Percentiles rank a stretch among this genome's conserved stretches.
These are phyloP conservation scores for Calonectris borealis DNA, from an alignment of 2,113 vertebrate species.

Conservation along the genomic window DNA sequence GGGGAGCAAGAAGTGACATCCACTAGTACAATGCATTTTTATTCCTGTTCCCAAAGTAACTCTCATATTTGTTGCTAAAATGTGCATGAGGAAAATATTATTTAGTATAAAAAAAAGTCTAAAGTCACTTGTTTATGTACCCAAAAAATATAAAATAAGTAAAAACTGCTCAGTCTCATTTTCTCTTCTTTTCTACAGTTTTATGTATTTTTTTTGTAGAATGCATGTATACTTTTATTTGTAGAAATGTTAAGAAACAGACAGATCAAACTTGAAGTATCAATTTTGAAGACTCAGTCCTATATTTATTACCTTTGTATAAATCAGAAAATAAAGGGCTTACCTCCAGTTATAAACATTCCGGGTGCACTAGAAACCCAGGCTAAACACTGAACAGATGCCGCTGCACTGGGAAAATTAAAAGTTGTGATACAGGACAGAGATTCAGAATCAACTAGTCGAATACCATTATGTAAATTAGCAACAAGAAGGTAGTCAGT, in stretches of 20 bases:
- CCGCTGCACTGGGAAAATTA: conserved; percentile 85
- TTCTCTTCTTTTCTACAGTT: neutral
- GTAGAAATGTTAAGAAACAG: neutral
- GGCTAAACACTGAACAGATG: conserved; percentile 93
- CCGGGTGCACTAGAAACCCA: conserved; percentile 97
- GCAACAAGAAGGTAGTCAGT: conserved; percentile 93
- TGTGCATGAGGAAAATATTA: neutral
- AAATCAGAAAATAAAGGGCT: neutral
- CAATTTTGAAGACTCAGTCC: neutral
- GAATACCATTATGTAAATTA: conserved; percentile 91
- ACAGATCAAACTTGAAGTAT: neutral
- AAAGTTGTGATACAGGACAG: conserved; percentile 89
- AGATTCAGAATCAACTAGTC: conserved; percentile 91
- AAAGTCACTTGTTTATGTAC: neutral
- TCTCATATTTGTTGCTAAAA: neutral
- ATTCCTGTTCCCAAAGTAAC: neutral
- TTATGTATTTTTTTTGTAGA: neutral
- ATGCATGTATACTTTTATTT: neutral
- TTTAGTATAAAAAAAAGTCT: neutral
- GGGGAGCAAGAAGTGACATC: neutral
- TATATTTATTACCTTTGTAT: neutral
- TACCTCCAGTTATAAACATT: conserved; percentile 97
- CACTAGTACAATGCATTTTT: neutral
- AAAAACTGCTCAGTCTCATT: neutral
- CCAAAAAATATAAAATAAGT: neutral